Base-by-base conservation (phyloP, 2,113 vertebrate genomes). In the Silurus asotus region DNA sequence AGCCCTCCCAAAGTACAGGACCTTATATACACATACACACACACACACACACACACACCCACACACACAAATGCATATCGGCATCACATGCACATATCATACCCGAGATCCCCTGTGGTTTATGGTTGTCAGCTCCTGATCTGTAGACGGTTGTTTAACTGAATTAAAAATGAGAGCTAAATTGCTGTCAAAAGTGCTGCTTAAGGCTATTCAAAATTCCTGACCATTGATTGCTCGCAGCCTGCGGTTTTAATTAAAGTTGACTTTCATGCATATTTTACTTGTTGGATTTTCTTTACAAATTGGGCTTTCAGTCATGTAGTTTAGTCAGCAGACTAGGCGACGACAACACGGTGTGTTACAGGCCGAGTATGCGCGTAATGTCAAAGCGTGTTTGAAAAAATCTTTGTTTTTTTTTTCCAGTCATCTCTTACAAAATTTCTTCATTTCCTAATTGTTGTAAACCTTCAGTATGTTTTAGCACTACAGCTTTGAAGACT, bases 1-100 rank as follows among this genome's bases (percentile, higher is more conserved):
- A 83, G 72, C 86, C 81, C 81, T 70, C 92, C 91, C 55, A 55
- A 69, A 79, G 51, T 14, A 82, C 72, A 88, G 64, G 62, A 77
- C 58, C 45, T 69, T 64, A 83, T 20, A 59, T 13, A 76, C 67
- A 69, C 28, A 81, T 82, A 62, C 55, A 80, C 81, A 72, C 37
- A 69, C 51, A 83, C 82, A 74, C 45, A 72, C 70, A 88, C 64
- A 84, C 79, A 58, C 69, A 65, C 83, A 69, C 62, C 83, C 37
- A 61, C 28, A 53, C n/a, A 81, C 58, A 62, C 23, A n/a, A 53
- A 77, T 14, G 25, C 67, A 59, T 59, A 45, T 79, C 17, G 6
- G 49, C 70, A 87, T 49, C 79, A 70, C 55, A 74, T 75, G 76
- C 85, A 76, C 48, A 77, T 56, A 61, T 55, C 65, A 75, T 81